Percentiles rank a stretch among this genome's conserved stretches.
Evolutionary conservation across 2,888 invertebrate species (phyloP).

Genomic region (Agrochola circellaris): DNA sequence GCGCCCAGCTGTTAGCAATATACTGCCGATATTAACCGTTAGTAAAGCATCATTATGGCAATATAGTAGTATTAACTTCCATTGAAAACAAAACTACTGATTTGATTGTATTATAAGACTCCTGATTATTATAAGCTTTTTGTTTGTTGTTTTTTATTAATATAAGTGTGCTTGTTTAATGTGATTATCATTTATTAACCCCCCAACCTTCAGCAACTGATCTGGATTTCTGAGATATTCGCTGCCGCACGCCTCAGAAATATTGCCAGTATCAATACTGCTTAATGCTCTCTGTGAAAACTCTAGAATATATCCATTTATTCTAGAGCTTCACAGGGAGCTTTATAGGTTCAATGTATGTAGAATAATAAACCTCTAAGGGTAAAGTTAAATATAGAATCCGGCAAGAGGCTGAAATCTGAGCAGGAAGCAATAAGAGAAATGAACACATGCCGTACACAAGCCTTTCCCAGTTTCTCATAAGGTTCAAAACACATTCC

Average conservation of each 20-base stretch:
- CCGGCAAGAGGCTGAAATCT: background rate
- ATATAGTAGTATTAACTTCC: too few species aligned
- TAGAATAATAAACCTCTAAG: background rate
- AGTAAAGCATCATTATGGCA: background rate
- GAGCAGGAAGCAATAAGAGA: background rate
- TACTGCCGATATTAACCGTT: background rate
- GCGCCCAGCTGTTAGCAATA: background rate
- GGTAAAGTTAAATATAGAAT: background rate
- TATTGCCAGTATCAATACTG: background rate
- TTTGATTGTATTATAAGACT: conserved; percentile 4
- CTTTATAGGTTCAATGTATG: background rate
- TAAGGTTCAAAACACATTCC: conserved; percentile 2
- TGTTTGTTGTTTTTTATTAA: conserved; percentile 30
- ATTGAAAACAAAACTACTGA: conserved; percentile 1
- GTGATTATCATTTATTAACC: conserved; percentile 18
- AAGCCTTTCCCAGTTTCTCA: background rate
- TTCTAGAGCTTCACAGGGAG: too few species aligned
- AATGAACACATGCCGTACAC: background rate
- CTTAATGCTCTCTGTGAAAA: too few species aligned
- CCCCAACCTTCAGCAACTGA: background rate
- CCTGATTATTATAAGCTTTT: background rate
- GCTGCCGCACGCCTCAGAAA: background rate
- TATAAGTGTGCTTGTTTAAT: conserved; percentile 42
- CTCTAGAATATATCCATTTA: too few species aligned
- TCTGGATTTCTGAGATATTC: background rate